Conservation (phyloP, 2,888 invertebrate species). For the Lycaena phlaeas region DNA sequence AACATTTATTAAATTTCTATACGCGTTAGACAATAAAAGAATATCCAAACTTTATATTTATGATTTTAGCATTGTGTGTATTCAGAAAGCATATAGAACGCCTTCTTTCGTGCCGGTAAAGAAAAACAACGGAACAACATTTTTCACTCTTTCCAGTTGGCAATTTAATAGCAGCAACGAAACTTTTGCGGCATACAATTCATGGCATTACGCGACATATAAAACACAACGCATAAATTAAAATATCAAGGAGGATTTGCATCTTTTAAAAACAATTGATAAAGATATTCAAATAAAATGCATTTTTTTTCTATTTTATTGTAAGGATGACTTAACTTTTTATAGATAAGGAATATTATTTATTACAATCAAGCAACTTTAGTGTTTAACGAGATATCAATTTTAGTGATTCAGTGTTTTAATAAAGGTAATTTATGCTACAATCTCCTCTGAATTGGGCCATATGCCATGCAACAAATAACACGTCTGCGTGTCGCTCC, state of each 20-base stretch:
- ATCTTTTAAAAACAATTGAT: too few relatives aligned
- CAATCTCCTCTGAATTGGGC: constrained; percentile 19
- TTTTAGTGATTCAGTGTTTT: too few relatives aligned
- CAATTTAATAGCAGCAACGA: constrained; percentile 30
- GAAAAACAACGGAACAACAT: constrained; percentile 37
- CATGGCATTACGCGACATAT: neutral
- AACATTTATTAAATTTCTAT: neutral
- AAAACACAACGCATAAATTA: neutral
- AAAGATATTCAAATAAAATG: too few relatives aligned
- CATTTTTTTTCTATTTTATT: too few relatives aligned
- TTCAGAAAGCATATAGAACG: constrained; percentile 11
- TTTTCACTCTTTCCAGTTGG: constrained; percentile 36
- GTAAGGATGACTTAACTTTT: too few relatives aligned
- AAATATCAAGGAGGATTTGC: too few relatives aligned
- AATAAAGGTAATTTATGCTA: neutral
- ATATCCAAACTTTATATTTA: neutral
- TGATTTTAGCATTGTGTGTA: constrained; percentile 6
- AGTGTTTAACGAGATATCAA: too few relatives aligned
- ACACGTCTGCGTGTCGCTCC: constrained; percentile 33
- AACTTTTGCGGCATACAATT: neutral
- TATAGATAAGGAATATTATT: too few relatives aligned
- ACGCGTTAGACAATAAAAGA: constrained; percentile 1
- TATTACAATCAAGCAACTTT: too few relatives aligned
- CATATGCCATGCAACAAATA: constrained; percentile 26
- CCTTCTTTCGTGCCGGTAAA: constrained; percentile 22